phyloP scores from a whole-genome alignment of 2,797 vertebrate genomes.

The Chanos chanos region DNA sequence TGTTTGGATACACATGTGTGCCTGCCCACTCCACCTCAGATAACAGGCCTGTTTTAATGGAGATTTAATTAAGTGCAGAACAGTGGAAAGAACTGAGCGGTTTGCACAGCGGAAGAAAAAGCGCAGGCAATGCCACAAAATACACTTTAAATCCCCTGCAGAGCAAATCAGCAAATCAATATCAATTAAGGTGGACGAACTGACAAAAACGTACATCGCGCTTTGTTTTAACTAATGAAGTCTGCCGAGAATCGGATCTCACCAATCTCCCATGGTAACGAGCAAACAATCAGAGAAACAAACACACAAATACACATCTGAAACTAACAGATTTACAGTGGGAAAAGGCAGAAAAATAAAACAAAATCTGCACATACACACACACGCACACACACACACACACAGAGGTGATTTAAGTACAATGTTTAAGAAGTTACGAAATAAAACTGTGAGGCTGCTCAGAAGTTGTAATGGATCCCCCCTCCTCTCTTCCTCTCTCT shows the following conservation, averaged over 20 bases:
- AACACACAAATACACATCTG: neutral
- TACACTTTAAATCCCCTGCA: constrained; percentile 64
- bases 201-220: constrained; percentile 67
- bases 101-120: constrained; percentile 12
- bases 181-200: constrained; percentile 69
- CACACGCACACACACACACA: constrained; percentile 32
- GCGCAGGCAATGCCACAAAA: constrained; percentile 56
- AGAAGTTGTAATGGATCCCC: neutral
- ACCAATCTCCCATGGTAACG: constrained; percentile 25
- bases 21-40: no score
- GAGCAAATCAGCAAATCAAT: constrained; percentile 71
- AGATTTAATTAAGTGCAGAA: constrained; percentile 23
- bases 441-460: constrained; percentile 4
- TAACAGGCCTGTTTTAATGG: no score
- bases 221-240: constrained; percentile 77
- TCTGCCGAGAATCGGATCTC: constrained; percentile 64
- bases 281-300: neutral
- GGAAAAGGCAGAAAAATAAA: no score
- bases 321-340: constrained; percentile 7
- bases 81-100: constrained; percentile 15
- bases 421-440: constrained; percentile 6
- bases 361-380: constrained; percentile 11
- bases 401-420: constrained; percentile 18
- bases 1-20: no score
- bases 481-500: no score